Conservation (phyloP, 1,140 invertebrate genomes). For the Callitettix versicolor region DNA sequence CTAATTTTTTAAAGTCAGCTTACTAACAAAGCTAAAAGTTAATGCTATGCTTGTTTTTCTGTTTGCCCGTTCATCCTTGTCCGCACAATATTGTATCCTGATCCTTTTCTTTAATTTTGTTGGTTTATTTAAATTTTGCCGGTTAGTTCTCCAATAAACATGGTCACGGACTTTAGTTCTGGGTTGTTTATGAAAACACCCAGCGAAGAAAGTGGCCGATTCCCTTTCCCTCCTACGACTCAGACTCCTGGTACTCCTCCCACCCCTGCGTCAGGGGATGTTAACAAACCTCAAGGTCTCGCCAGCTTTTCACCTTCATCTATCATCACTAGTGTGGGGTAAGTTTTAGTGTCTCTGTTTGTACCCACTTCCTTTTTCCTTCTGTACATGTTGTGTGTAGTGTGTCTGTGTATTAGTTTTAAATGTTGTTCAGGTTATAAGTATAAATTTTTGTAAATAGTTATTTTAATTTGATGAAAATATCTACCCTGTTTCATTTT, state of each 20-base stretch:
- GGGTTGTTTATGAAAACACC: conserved; percentile 70
- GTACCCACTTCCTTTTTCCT: too few species aligned
- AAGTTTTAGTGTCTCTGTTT: conserved; percentile 18
- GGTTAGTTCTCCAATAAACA: conserved; percentile 75
- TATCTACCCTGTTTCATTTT: too few species aligned
- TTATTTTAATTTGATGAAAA: conserved; percentile 1
- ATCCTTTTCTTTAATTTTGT: conserved; percentile 14
- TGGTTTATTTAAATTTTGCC: conserved; percentile 9
- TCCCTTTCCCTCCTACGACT: conserved; percentile 35
- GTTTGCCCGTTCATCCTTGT: not conserved
- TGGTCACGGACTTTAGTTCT: conserved; percentile 76
- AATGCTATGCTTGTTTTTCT: not conserved
- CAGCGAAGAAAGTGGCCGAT: conserved; percentile 62
- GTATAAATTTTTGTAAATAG: not conserved
- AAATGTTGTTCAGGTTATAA: not conserved
- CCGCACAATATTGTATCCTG: not conserved
- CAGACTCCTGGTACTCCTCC: conserved; percentile 27
- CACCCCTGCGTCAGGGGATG: conserved; percentile 20
- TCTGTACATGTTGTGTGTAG: too few species aligned
- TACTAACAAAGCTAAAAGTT: too few species aligned
- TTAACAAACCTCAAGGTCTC: conserved; percentile 18
- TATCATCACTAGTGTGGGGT: conserved; percentile 28
- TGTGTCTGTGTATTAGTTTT: not conserved
- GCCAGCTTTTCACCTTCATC: conserved; percentile 27
- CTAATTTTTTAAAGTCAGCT: too few species aligned